Evolutionary conservation across 2,113 vertebrate genomes (phyloP), one percentile per base, ranked within the genome.

Genomic region (Raja brachyura): DNA sequence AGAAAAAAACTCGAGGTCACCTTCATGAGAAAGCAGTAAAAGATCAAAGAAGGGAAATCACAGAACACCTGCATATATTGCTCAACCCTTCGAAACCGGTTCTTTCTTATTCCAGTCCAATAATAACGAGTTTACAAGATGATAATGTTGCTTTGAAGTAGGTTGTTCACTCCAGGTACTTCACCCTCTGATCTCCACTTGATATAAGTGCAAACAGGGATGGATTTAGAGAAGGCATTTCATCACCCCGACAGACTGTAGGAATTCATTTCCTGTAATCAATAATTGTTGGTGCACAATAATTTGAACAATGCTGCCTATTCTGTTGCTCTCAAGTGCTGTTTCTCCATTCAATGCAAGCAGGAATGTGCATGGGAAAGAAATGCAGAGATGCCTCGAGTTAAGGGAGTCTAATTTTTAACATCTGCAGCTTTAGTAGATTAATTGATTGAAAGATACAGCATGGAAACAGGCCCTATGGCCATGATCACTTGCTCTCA

Each of bases 151-250:
- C 83, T 88, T 88, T 88, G 83, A 88, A 66, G 28, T 31, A n/a
- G n/a, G 83, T 28, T 14, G 13, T 9, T 88, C 25, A 59, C 81
- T 86, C 25, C 11, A 61, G 81, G 25, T 86, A 61, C 61, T 86
- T 86, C 56, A 86, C 61, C 56, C 61, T 61, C 79, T 25, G 79
- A 83, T 86, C 81, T 86, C 54, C 13, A n/a, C 56, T 85, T 59
- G 22, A 85, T 61, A 61, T 28, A 59, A 28, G 25, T 28, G 56
- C 22, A 85, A 85, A 25, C 25, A 61, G 56, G 22, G 81, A 59
- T 59, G 54, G 61, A 48, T 59, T 86, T 86, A 61, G 25, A 86
- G 81, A 86, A 86, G 20, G 20, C 20, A 83, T 59, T 61, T 86
- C 10, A 61, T 61, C 81, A 61, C 81, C 22, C 81, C 61, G 9